Percentiles rank a stretch among this genome's conserved stretches.
phyloP scores from a whole-genome alignment of 2,797 vertebrate genomes.

The Enteromius afrohamiltoni region DNA sequence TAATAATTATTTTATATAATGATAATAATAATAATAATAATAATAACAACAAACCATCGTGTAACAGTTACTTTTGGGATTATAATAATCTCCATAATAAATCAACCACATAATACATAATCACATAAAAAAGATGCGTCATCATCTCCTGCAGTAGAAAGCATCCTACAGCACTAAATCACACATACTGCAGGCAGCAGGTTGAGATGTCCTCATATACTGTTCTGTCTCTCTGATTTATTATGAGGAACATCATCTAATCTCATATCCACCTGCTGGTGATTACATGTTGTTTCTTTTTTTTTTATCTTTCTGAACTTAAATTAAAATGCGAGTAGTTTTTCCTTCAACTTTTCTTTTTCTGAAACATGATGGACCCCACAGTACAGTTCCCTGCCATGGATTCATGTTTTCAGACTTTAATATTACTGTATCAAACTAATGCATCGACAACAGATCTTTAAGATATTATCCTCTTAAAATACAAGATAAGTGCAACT shows the following conservation, averaged over 20 bases:
- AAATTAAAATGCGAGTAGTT: background rate
- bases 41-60: background rate
- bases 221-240: background rate
- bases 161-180: conserved; percentile 9
- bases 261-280: background rate
- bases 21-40: background rate
- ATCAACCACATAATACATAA: background rate
- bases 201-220: conserved; percentile 19
- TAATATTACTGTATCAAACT: background rate
- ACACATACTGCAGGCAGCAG: conserved; percentile 1
- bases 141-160: conserved; percentile 13
- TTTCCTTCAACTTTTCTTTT: background rate
- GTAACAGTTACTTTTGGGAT: background rate
- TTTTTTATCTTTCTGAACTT: background rate
- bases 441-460: background rate
- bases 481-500: background rate
- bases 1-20: no score
- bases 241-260: background rate
- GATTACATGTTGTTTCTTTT: background rate
- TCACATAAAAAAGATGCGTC: background rate
- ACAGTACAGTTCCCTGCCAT: background rate
- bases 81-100: background rate
- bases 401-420: no score
- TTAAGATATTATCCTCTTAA: background rate
- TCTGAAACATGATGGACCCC: background rate